Base-by-base conservation (phyloP, 2,113 vertebrate genomes). In the human region DNA sequence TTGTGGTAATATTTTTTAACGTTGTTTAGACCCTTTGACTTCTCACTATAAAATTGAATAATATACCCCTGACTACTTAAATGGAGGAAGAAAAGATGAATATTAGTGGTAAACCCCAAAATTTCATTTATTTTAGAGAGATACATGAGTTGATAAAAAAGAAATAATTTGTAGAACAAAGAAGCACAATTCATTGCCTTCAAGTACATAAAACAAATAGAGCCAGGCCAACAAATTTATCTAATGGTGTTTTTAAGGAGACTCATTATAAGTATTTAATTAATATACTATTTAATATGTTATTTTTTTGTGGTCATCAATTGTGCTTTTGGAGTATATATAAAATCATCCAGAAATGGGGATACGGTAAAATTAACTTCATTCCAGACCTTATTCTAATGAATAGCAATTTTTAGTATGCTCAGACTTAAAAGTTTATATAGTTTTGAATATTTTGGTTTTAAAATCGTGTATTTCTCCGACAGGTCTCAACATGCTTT, bases 391-490 rank as follows among this genome's bases (percentile, higher is more conserved):
- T 27, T 79, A 18, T 78, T 86, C 1, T 94, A 72, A 80, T 83
- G 11, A 96, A 70, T 75, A 59, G 2, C 35, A 45, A 78, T 91
- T 94, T 55, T 95, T 70, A 68, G 43, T 48, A 55, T 78, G 79
- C n/a, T 8, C 9, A 45, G 5, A 43, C 16, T 86, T 89, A 68
- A 79, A 68, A 22, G 5, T 89, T 81, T 93, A 30, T n/a, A 38
- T 43, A 80, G 25, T 92, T 97, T 81, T 93, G 45, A 81, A 30
- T 78, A 94, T 78, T 96, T 94, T 84, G 30, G 3, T 64, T 93
- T 97, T 80, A 93, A 94, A 91, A 79, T 86, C 11, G 18, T 59
- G 20, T 55, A 43, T 94, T 90, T 97, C 32, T 52, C 38, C 78
- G 13, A 59, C 70, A 93, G 10, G 43, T 82, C 23, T 61, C 23